Conservation (phyloP, 2,113 vertebrate genomes). For the Dryoscopus gambensis region DNA sequence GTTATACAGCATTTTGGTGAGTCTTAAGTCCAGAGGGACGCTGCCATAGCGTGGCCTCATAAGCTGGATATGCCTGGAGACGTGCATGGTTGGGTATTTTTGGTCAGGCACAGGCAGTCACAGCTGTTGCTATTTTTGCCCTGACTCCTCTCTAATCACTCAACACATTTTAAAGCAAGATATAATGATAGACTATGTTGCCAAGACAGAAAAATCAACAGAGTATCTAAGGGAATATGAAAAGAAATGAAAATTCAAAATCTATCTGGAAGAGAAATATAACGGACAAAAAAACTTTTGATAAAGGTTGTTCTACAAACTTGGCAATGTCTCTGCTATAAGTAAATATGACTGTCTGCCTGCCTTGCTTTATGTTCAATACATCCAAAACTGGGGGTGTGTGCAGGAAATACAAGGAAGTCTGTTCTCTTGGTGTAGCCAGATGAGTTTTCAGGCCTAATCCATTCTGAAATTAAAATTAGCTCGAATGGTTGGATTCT, state of each 20-base stretch:
- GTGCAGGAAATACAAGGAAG: conserved; percentile 26
- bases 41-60: neutral
- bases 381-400: neutral
- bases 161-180: conserved; percentile 68
- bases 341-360: conserved; percentile 43
- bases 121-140: conserved; percentile 38
- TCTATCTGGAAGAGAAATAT: conserved; percentile 44
- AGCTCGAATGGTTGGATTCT: conserved; percentile 6
- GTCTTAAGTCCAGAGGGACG: neutral
- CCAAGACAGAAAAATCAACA: conserved; percentile 65
- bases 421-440: conserved; percentile 20
- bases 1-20: neutral
- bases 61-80: neutral
- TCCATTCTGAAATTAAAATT: conserved; percentile 47
- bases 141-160: conserved; percentile 66
- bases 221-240: conserved; percentile 55
- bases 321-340: conserved; percentile 28
- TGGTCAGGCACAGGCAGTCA: neutral
- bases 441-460: conserved; percentile 44
- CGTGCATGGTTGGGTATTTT: neutral
- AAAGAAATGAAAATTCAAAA: conserved; percentile 60
- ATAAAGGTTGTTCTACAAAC: conserved; percentile 48
- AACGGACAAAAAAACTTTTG: conserved; percentile 45
- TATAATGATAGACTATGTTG: conserved; percentile 56
- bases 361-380: conserved; percentile 30